Evolutionary conservation across 1,140 invertebrate genomes (phyloP), one percentile per base, ranked within the genome.

Genomic region (Gonioctena quinquepunctata): DNA sequence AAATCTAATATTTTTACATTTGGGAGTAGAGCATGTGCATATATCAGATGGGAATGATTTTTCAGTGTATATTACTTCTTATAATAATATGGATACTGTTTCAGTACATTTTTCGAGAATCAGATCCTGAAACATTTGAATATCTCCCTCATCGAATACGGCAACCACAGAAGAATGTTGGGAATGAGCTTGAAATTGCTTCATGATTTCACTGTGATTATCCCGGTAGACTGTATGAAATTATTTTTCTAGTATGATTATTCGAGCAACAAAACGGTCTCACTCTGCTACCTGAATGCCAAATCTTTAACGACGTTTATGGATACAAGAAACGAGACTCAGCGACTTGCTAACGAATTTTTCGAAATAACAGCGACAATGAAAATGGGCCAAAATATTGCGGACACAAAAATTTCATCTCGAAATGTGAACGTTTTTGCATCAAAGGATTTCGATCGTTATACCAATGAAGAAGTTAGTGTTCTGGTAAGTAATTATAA

Each of bases 401-500:
- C 52, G 13, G 8, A 23, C 19, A 8, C 19, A 13, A 13, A 18
- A 11, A 23, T 54, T 16, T 54, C 52, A 1, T 54, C 52, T 8
- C 52, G 19, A 23, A 18, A 18, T 22, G 52, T 54, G 18, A 27
- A 27, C 27, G 28, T 27, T 26, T 28, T 18, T 23, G 27, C 59
- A 13, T 33, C 59, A 11, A 2, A 67, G 59, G 56, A 67, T 67
- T 52, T 59, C 65, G 22, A 26, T 52, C 0, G 33, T 42, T 59
- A 21, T 57, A 8, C 26, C 13, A 18, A 28, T 22, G 8, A 67
- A 49, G 18, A 67, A 16, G 52, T 54, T 5, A 0, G 19, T 19
- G 22, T 54, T 54, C 19, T 54, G 52, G 52, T 54, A 22, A 42
- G 16, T 23, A 26, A n/a, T n/a, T n/a, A n/a, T n/a, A n/a, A n/a